Percentiles rank a stretch among this genome's conserved stretches.
These are phyloP conservation scores for Mesocricetus auratus DNA, from an alignment of 2,113 vertebrate genomes.

Conservation along the genomic window DNA sequence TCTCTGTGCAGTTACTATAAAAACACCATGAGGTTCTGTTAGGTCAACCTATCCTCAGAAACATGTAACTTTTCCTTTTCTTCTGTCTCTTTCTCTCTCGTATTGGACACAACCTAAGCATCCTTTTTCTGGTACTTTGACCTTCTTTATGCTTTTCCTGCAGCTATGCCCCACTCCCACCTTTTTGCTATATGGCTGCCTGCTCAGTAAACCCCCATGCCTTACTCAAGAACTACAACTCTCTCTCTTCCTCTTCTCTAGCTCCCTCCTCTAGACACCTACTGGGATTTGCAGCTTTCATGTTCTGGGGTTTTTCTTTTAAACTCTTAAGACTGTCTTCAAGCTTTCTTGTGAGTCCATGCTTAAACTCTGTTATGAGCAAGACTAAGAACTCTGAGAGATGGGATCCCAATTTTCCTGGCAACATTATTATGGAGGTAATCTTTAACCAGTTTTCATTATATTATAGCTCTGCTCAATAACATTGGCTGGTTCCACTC, in stretches of 20 bases:
- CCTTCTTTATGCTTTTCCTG: neutral
- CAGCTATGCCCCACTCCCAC: neutral
- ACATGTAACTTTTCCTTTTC: neutral
- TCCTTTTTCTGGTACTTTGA: neutral
- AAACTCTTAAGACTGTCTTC: neutral
- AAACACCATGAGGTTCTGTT: neutral
- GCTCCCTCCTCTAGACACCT: neutral
- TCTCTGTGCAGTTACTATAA: neutral
- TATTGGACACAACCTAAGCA: neutral
- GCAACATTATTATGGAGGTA: neutral
- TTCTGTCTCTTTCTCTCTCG: neutral
- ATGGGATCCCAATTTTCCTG: neutral
- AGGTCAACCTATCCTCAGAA: neutral
- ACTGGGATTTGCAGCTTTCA: neutral
- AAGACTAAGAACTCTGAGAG: neutral
- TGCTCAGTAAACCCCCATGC: neutral
- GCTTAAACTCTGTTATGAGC: neutral
- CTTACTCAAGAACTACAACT: neutral
- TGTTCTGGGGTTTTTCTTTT: neutral
- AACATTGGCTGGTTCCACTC: conserved; percentile 24
- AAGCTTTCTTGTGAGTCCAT: neutral
- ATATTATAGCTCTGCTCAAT: neutral
- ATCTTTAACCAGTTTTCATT: conserved; percentile 36
- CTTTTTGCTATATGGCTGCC: neutral
- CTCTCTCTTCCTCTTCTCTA: neutral